Evolutionary conservation across 2,888 invertebrate genomes (phyloP).

Genomic region (Tachina fera): DNA sequence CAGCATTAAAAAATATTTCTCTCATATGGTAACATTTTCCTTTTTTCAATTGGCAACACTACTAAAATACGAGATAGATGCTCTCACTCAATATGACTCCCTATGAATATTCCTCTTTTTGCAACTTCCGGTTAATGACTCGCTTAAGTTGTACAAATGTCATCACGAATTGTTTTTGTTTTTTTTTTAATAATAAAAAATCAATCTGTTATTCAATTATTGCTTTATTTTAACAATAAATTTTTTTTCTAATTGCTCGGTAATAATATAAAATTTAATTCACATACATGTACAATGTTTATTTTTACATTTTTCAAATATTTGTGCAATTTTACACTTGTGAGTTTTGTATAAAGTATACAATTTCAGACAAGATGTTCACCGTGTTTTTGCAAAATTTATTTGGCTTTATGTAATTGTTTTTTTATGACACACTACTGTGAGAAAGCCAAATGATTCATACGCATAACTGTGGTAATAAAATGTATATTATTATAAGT

Average conservation of each 20-base stretch:
- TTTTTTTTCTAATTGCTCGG: slow-evolving; percentile 10
- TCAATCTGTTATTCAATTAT: slow-evolving; percentile 6
- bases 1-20: no score
- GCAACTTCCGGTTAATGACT: slow-evolving; percentile 14
- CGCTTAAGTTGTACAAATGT: slow-evolving; percentile 10
- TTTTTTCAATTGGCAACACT: neutral
- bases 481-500: neutral
- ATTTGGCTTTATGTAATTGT: neutral
- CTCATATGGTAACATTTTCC: no score
- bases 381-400: slow-evolving; percentile 9
- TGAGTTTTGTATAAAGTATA: slow-evolving; percentile 10
- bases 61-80: neutral
- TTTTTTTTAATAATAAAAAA: slow-evolving; percentile 6
- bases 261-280: slow-evolving; percentile 25
- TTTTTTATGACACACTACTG: slow-evolving; percentile 12
- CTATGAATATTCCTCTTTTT: neutral
- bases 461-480: slow-evolving; percentile 47
- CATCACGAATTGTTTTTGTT: slow-evolving; percentile 15
- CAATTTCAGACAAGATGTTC: slow-evolving; percentile 25
- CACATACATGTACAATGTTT: slow-evolving; percentile 4
- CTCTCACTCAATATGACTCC: neutral
- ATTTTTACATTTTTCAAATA: slow-evolving; percentile 4
- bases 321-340: slow-evolving; percentile 31
- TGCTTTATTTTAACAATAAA: slow-evolving; percentile 13
- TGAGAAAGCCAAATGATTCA: slow-evolving; percentile 33